Conservation (phyloP, 2,797 vertebrate species). For the Dendrocincla tyrannina region DNA sequence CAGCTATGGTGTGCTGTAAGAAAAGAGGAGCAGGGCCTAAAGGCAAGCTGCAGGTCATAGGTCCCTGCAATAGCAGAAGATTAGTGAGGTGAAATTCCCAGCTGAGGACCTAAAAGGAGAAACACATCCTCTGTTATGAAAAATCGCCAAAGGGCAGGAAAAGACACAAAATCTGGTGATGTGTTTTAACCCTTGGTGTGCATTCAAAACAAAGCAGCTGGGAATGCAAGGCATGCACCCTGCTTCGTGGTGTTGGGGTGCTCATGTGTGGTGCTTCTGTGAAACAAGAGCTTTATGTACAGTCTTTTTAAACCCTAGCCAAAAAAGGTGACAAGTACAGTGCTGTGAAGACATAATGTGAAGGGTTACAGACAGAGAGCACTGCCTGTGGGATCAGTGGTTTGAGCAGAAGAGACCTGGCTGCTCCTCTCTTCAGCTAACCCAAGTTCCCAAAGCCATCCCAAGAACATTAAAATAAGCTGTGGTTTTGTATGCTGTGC, state of each 20-base stretch:
- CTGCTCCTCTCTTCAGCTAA: background rate
- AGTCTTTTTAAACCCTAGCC: background rate
- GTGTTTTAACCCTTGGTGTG: background rate
- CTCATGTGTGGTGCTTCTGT: rapidly evolving
- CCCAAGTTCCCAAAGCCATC: background rate
- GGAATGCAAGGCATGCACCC: background rate
- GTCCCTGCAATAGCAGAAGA: background rate
- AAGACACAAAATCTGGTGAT: background rate
- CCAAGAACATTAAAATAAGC: background rate
- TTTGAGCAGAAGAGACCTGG: background rate
- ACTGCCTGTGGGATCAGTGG: background rate
- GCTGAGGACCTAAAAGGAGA: background rate
- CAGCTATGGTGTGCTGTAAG: background rate
- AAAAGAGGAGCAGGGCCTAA: background rate
- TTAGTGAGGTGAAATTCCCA: background rate
- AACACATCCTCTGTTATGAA: background rate
- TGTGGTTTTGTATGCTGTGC: background rate
- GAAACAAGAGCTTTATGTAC: background rate
- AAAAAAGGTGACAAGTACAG: background rate
- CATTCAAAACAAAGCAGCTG: background rate
- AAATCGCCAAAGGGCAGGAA: background rate
- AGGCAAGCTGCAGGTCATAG: background rate
- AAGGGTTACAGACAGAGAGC: background rate
- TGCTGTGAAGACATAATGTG: background rate
- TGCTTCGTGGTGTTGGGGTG: rapidly evolving